Base-by-base conservation (phyloP, 2,113 vertebrate genomes). In the Ageneiosus marmoratus region DNA sequence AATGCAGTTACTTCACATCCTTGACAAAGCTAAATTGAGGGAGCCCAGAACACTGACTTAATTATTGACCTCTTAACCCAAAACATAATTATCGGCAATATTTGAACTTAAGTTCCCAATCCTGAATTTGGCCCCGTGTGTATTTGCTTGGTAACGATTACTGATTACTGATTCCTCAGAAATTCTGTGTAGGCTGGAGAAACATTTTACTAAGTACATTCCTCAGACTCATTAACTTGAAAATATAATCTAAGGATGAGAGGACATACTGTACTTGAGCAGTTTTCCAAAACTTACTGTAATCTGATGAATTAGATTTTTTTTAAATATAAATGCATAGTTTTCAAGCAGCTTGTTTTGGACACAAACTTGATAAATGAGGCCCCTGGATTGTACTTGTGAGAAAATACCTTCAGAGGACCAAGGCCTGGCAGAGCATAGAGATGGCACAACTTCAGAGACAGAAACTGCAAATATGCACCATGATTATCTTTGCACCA, bases 371-470 rank as follows among this genome's bases (percentile, higher is more conserved):
- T 58, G 51, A 72, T 84, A 58, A 79, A 84, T 48, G 53, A 72
- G 32, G 53, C 65, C 53, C 51, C 76, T 58, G 53, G 75, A 72
- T 65, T 79, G 63, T 13, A 58, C 82, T 60, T 79, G 76, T 79
- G 76, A 79, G 41, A 79, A 50, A 79, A 37, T 67, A 60, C 51
- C 83, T 73, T 84, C 76, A 51, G 67, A 84, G 65, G 55, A 29
- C 70, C 65, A 67, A 44, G 50, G 56, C 48, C 83, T 84, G 83
- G 76, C 55, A 62, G 32, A 60, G 67, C 13, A 60, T 60, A 70
- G 65, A 79, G 65, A 84, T 79, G 83, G 55, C 83, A 60, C 10
- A 18, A 79, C 76, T 79, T 84, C 82, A 84, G 79, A 84, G 82
- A 34, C 76, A 73, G 76, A 56, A 51, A 56, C 53, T 34, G 74